A percentile compares a stretch with the other conserved stretches of the same genome.
Evolutionary conservation across 2,113 vertebrate genomes (phyloP).

Genomic region (Craseonycteris thonglongyai): DNA sequence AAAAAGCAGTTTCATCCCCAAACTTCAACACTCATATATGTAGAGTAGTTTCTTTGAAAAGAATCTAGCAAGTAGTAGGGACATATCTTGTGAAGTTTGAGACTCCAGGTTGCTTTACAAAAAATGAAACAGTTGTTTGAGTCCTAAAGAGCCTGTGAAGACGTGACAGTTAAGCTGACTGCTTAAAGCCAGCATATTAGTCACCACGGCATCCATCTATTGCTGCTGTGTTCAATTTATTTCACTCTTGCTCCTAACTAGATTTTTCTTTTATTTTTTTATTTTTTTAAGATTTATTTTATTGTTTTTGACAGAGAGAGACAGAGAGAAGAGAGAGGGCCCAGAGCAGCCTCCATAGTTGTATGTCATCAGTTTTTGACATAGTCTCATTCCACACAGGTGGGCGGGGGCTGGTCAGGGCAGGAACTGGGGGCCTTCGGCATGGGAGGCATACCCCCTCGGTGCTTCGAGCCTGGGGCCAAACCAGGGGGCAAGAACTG

Average conservation of each 20-base stretch:
- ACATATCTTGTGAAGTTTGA: background rate
- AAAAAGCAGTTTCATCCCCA: background rate
- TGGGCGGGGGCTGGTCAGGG: no score
- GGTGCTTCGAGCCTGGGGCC: no score
- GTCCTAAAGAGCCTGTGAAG: background rate
- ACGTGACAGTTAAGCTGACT: background rate
- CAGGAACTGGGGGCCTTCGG: no score
- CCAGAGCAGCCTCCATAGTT: no score
- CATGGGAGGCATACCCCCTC: no score
- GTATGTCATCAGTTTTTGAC: no score
- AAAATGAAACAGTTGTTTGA: background rate
- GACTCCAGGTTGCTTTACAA: background rate
- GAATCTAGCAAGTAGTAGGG: background rate
- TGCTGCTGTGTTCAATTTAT: background rate
- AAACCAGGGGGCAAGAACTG: no score
- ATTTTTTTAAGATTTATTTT: no score
- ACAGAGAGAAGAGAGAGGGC: no score
- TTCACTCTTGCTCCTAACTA: background rate
- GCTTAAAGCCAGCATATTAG: rapidly evolving
- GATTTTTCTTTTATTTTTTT: background rate
- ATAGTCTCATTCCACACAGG: no score
- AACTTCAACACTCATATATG: background rate
- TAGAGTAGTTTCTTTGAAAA: background rate
- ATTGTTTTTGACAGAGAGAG: no score
- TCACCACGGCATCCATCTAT: background rate